phyloP scores from a whole-genome alignment of 2,113 vertebrate genomes.

The Dolichallabes microphthalmus region DNA sequence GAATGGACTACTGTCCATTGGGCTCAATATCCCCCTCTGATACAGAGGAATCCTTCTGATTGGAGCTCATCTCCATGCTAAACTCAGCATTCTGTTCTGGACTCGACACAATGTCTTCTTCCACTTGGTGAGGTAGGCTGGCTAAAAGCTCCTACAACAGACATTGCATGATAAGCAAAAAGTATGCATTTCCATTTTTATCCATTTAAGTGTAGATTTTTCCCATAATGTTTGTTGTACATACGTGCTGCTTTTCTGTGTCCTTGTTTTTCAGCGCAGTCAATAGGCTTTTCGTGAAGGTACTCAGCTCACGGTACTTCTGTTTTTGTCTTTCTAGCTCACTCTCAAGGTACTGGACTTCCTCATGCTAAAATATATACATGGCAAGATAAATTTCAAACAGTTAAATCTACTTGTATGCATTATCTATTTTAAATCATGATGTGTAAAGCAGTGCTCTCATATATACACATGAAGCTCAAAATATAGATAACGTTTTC shows the following conservation, averaged over 20 bases:
- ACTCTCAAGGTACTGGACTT: conserved; percentile 90
- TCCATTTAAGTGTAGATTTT: background rate
- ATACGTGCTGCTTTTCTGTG: conserved; percentile 89
- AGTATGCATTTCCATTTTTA: background rate
- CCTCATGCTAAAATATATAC: conserved; percentile 82
- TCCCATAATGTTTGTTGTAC: background rate
- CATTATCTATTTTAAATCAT: background rate
- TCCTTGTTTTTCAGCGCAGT: conserved; percentile 86
- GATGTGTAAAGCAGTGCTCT: background rate
- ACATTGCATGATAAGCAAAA: conserved; percentile 13
- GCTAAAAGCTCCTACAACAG: conserved; percentile 83
- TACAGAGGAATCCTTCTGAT: conserved; percentile 84
- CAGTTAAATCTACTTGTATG: background rate
- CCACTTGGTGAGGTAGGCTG: conserved; percentile 92
- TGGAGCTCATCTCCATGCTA: conserved; percentile 55
- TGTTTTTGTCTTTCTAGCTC: conserved; percentile 93
- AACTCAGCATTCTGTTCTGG: conserved; percentile 71
- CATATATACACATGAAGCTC: background rate
- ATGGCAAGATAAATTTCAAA: background rate
- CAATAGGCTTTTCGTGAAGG: conserved; percentile 87
- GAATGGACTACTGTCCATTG: conserved; percentile 68
- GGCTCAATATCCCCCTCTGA: conserved; percentile 82
- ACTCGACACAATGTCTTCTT: conserved; percentile 83
- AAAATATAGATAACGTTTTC: background rate
- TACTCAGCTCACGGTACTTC: conserved; percentile 87